These are phyloP conservation scores for Salminus brasiliensis DNA, from an alignment of 2,113 vertebrate species.

Conservation along the genomic window DNA sequence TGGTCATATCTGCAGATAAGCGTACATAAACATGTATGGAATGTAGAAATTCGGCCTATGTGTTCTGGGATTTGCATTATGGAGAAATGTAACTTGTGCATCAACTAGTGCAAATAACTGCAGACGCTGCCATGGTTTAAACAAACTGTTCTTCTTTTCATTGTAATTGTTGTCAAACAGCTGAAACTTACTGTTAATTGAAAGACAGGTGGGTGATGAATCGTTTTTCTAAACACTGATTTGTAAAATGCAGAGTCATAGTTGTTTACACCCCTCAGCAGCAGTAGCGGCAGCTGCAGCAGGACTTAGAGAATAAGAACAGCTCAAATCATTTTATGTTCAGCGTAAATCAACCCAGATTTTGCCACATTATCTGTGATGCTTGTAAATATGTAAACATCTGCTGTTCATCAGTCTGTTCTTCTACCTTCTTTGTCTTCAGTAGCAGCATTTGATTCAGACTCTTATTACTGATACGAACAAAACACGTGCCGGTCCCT, in stretches of 20 bases:
- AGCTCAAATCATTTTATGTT: neutral
- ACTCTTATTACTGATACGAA: neutral
- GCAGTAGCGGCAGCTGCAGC: neutral
- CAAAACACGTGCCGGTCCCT: neutral
- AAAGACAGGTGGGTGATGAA: neutral
- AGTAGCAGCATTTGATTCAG: neutral
- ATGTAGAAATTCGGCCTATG: too few species aligned
- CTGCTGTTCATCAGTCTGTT: neutral
- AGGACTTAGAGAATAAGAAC: neutral
- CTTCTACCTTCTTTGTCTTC: neutral
- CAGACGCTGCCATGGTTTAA: neutral
- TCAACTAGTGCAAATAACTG: too few species aligned
- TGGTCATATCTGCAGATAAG: too few species aligned
- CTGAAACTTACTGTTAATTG: neutral
- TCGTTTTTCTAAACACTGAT: neutral
- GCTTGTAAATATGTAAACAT: neutral
- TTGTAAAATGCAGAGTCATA: conserved; percentile 24
- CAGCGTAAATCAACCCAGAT: neutral
- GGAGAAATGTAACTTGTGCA: too few species aligned
- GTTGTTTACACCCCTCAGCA: conserved; percentile 22
- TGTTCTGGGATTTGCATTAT: too few species aligned
- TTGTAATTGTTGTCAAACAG: neutral
- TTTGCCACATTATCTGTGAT: neutral
- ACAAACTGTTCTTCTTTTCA: neutral
- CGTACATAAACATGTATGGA: too few species aligned